Percentiles rank a stretch among this genome's conserved stretches.
phyloP scores from a whole-genome alignment of 2,113 vertebrate genomes.

The Quiscalus mexicanus region DNA sequence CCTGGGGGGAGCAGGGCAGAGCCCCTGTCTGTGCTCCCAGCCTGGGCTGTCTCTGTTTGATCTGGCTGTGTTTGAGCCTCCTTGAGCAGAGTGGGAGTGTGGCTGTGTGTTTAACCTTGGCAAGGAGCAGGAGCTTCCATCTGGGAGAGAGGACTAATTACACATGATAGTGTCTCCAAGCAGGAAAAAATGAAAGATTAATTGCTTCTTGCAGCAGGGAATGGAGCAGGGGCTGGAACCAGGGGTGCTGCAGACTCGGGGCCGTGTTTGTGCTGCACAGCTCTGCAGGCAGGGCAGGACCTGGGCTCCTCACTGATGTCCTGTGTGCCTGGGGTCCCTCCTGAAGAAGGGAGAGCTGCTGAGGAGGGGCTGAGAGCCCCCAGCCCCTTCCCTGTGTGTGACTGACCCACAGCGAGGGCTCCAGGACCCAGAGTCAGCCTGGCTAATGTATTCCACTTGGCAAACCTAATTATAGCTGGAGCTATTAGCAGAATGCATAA shows the following conservation, averaged over 20 bases:
- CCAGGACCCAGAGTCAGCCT: not conserved
- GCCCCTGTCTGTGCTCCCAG: not conserved
- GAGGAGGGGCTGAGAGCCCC: not conserved
- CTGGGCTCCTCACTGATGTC: fast-evolving
- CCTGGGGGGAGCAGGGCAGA: not conserved
- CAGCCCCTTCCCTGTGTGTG: fast-evolving
- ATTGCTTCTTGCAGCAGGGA: not conserved
- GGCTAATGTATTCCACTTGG: not conserved
- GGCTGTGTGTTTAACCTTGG: not conserved
- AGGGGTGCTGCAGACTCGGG: not conserved
- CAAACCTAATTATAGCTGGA: slow-evolving; percentile 38
- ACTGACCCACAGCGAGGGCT: not conserved
- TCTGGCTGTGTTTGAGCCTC: not conserved
- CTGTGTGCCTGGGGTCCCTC: not conserved
- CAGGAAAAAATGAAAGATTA: not conserved
- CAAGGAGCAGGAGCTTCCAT: not conserved
- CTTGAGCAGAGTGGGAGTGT: not conserved
- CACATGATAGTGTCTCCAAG: not conserved
- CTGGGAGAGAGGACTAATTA: not conserved
- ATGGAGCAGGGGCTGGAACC: not conserved
- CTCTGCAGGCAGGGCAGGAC: not conserved
- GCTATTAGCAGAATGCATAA: slow-evolving; percentile 28
- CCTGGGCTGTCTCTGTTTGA: not conserved
- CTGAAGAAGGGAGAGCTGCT: fast-evolving
- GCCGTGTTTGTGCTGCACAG: not conserved